Base-by-base conservation (phyloP, 2,797 vertebrate species). In the Eleutherodactylus coqui region DNA sequence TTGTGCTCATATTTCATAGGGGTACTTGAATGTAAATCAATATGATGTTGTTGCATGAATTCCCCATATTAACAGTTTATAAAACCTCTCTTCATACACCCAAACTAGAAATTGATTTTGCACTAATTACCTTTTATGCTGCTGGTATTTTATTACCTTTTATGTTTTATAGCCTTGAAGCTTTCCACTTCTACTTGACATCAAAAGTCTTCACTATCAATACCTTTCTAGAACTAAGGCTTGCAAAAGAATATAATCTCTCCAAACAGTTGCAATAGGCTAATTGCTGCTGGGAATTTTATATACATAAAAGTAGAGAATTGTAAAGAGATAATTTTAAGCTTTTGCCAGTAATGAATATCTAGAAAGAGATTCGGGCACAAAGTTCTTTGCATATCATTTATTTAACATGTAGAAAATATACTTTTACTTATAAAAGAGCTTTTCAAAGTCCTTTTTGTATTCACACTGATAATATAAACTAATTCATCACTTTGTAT, bases 161-260 rank as follows among this genome's bases (percentile, higher is more conserved):
- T 75, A 84, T 84, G 76, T 84, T 87, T 79, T 75, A 87, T 80
- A 84, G 77, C 77, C 82, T 84, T 87, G 76, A 87, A 84, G 82
- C 82, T 75, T 87, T 87, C 55, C 58, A 81, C 79, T 84, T 80
- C 76, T 84, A 80, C 86, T 87, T 84, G 86, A 87, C 82, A 87
- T 87, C 86, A 87, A 87, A 87, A 87, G 86, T 87, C 79, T 73
- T 87, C 77, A 75, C 69, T 87, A 87, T 87, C 86, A 87, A 87
- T 87, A 84, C 86, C 82, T 87, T 87, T 87, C 69, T 43, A 62
- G 51, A 84, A 60, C 86, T 75, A 75, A 80, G 67, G 82, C 86
- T 80, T 55, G 55, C 62, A 80, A 83, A n/a, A 87, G 82, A 84
- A 69, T 80, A 87, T 75, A 84, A 87, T 84, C 82, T 84, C 77